Percentiles rank a stretch among this genome's conserved stretches.
phyloP scores from a whole-genome alignment of 1,140 invertebrate genomes.

The Heliothis virescens region DNA sequence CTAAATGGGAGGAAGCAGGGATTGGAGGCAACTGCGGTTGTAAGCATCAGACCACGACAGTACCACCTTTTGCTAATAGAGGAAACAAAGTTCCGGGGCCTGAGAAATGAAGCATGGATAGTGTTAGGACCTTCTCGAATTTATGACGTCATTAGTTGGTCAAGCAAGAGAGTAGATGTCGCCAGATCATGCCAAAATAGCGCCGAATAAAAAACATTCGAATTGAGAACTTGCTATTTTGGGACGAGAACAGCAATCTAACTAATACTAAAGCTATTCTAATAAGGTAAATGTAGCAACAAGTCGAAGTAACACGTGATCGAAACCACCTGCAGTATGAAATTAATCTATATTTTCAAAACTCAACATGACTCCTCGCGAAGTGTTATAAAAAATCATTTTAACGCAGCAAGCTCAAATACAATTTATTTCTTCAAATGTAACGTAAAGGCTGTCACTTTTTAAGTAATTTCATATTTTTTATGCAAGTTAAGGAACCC shows the following conservation, averaged over 20 bases:
- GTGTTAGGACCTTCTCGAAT: not conserved
- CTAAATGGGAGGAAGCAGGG: constrained; percentile 59
- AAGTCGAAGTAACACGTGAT: too few species aligned
- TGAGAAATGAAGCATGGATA: constrained; percentile 28
- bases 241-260: too few species aligned
- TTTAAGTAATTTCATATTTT: constrained; percentile 22
- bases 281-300: too few species aligned
- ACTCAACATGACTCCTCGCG: not conserved
- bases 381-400: not conserved
- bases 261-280: too few species aligned
- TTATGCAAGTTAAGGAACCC: constrained; percentile 4
- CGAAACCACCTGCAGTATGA: not conserved
- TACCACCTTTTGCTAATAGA: constrained; percentile 33
- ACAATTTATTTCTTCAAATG: not conserved
- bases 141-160: not conserved
- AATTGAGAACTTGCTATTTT: too few species aligned
- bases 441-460: constrained; percentile 10
- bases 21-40: constrained; percentile 59
- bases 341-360: not conserved
- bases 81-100: constrained; percentile 38
- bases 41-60: constrained; percentile 47
- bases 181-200: too few species aligned
- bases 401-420: not conserved
- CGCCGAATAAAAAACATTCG: too few species aligned
- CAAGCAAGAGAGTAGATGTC: not conserved